Evolutionary conservation across 92 coral and sea anemone species (phyloP), one percentile per base, ranked within the genome.

Genomic region (Parazoanthus darwini): DNA sequence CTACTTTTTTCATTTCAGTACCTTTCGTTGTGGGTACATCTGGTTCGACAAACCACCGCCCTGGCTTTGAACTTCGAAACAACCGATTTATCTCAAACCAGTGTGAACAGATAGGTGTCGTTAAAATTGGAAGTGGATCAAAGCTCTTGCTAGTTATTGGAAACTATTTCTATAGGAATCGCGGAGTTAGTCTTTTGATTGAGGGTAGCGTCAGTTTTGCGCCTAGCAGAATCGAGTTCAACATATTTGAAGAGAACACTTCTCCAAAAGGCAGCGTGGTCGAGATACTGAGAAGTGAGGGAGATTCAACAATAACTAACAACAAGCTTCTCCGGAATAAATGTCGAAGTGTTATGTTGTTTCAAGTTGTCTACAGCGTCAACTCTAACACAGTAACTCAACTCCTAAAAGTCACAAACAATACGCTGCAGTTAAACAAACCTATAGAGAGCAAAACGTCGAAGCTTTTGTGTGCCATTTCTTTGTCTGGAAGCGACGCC

Each of bases 41-140:
- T 46, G 54, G 26, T 77, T 18, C 25, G 36, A 77, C 81, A 7
- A 79, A 18, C 39, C 29, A 54, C 14, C 2, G 59, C 3, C 59
- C 83, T 44, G 48, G 38, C 36, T 48, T 18, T 48, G 67, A 79
- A 48, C 20, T 79, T 25, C 65, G 67, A 48, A 33, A 14, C 77
- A 92, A 92, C 70, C 42, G 7, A 23, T 92, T 92, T 80, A 26
- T 63, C 44, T 36, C 78, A 78, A 92, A 92, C 54, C 75, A 74
- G 13, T 89, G 92, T 75, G 44, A 87, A 43, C 66, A 26, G 16
- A 89, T 86, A 4, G 90, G 86, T 35, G 85, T 92, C 15, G 72
- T 91, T 22, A 35, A 46, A 36, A 23, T 81, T 42, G 18, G 35
- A 35, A 6, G 46, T 3, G 4, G 0, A 0, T 68, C 73, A 3